phyloP scores from a whole-genome alignment of 2,888 invertebrate genomes.

The Drosophila algonquin region DNA sequence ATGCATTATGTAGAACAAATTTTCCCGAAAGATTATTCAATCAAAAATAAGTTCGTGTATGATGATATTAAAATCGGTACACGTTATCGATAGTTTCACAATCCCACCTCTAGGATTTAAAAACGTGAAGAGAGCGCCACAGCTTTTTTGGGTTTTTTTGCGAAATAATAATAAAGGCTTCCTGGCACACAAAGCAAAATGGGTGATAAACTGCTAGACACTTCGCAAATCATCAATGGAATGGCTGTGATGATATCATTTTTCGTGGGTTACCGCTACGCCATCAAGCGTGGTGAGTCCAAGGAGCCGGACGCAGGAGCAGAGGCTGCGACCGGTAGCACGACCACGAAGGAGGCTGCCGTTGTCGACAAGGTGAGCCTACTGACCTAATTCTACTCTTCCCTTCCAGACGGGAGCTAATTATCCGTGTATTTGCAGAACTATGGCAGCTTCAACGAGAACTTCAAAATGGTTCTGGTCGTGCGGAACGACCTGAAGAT shows the following conservation, averaged over 20 bases:
- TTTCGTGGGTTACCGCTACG: slow-evolving; percentile 84
- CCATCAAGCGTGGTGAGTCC: slow-evolving; percentile 76
- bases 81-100: no score
- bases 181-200: slow-evolving; percentile 40
- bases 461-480: slow-evolving; percentile 93
- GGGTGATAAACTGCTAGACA: slow-evolving; percentile 82
- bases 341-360: slow-evolving; percentile 24
- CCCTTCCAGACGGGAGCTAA: not conserved
- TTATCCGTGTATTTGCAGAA: slow-evolving; percentile 50
- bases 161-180: slow-evolving; percentile 36
- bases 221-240: slow-evolving; percentile 83
- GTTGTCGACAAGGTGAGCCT: slow-evolving; percentile 61
- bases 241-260: slow-evolving; percentile 83
- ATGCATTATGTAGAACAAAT: no score
- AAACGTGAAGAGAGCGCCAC: slow-evolving; percentile 30
- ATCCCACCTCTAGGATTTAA: no score
- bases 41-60: no score
- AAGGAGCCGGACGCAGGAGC: slow-evolving; percentile 28
- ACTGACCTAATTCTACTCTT: not conserved
- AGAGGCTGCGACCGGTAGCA: slow-evolving; percentile 11
- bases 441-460: slow-evolving; percentile 83
- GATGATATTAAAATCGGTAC: no score
- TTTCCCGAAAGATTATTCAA: no score
- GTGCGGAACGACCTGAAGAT: slow-evolving; percentile 95
- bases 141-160: slow-evolving; percentile 30